Evolutionary conservation across 1,140 invertebrate species (phyloP).

Genomic region (Dufourea novaeangliae): DNA sequence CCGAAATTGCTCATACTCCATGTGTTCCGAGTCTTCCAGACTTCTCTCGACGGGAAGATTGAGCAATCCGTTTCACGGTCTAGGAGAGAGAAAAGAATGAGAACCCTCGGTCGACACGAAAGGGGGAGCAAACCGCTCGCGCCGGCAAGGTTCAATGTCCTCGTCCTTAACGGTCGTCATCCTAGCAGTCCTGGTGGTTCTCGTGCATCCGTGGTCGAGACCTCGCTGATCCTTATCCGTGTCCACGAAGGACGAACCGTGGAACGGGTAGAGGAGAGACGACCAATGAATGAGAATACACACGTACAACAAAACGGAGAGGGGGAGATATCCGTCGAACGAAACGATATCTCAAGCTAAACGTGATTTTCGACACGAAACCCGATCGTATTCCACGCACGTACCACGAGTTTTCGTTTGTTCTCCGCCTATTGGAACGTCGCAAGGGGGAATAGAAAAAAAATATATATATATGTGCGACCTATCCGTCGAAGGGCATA

Average conservation of each 20-base stretch:
- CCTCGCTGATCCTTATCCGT: constrained; percentile 58
- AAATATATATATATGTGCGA: not conserved
- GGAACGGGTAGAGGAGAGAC: constrained; percentile 18
- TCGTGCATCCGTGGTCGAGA: constrained; percentile 52
- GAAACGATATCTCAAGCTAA: not conserved
- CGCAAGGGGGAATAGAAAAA: not conserved
- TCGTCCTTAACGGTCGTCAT: constrained; percentile 59
- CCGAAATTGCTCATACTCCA: not conserved
- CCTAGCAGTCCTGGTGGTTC: constrained; percentile 50
- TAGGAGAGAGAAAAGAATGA: constrained; percentile 39
- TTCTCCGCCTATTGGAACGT: not conserved
- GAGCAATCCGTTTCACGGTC: not conserved
- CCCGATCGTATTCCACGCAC: not conserved
- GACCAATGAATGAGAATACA: constrained; percentile 44
- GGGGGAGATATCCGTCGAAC: constrained; percentile 7
- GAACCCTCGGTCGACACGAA: constrained; percentile 42
- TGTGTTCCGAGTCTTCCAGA: not conserved
- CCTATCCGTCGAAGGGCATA: constrained; percentile 2
- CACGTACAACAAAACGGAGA: not conserved
- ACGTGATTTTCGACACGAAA: constrained; percentile 25
- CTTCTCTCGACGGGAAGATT: too few species aligned
- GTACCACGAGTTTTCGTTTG: not conserved
- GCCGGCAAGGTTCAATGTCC: constrained; percentile 53
- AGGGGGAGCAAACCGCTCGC: constrained; percentile 38
- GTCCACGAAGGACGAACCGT: constrained; percentile 49